Base-by-base conservation (phyloP, 2,113 vertebrate species). In the Halichoerus grypus region DNA sequence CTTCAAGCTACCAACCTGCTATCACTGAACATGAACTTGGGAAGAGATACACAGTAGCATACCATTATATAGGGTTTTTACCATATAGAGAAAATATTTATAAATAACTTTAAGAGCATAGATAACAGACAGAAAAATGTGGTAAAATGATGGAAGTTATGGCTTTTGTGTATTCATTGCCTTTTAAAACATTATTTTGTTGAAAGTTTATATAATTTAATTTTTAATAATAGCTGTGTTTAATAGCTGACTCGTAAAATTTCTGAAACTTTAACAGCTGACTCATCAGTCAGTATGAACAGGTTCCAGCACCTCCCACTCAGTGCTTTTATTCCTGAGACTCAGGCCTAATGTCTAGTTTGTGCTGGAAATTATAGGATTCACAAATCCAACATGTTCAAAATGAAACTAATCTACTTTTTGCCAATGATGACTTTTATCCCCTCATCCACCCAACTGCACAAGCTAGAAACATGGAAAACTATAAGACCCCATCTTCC, bases 111-210 rank as follows among this genome's bases (percentile, higher is more conserved):
- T 14, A 28, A 72, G 80, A 96, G 18, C 6, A 59, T 67, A 71
- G 33, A n/a, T 71, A 51, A 65, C 36, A 57, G 63, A 21, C 12
- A 63, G 72, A 72, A 82, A 72, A 91, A 24, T 61, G 11, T n/a
- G 53, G 19, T 93, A 57, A 76, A 63, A 49, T 72, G 63, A 74
- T 69, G 24, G 6, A 74, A 88, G 10, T 79, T 26, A 87, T 83
- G 31, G 33, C 3, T 76, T 94, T 42, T 91, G 49, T 79, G 13
- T 16, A 42, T 36, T 85, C 24, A 14, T 74, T 76, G 65, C 42
- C 36, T 91, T 97, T 83, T 55, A 91, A 92, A 65, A 57, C 63
- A 51, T 55, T 69, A 71, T 77, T 80, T 36, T 36, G 31, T 61
- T 16, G 42, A 76, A 86, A 53, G 39, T 83, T 74, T 87, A 65